Evolutionary conservation across 2,113 vertebrate species (phyloP), one percentile per base, ranked within the genome.

Genomic region (Nycticorax nycticorax): DNA sequence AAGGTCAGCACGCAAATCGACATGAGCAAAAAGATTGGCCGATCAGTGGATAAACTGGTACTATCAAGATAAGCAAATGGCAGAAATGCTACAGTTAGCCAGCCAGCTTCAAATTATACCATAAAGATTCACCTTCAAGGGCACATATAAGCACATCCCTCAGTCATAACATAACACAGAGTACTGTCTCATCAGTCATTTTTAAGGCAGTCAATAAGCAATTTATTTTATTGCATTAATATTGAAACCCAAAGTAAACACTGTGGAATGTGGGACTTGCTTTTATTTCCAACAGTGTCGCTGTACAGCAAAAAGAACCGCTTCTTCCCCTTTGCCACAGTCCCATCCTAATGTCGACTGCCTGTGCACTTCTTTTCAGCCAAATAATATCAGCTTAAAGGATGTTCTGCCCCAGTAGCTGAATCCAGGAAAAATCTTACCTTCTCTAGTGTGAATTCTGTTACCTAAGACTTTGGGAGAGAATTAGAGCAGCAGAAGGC

Each of bases 401-500:
- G 22, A 48, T 33, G 26, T 55, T 82, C 73, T 89, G 63, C 41
- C 39, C 52, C 85, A 74, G 64, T 30, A 73, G 28, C 56, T 21
- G 48, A 73, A 82, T 24, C 56, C 10, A 50, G 68, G 59, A 68
- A 89, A 87, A 85, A 63, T 33, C 53, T 72, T 43, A 16, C 43
- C 39, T 92, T 87, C 60, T 52, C 75, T 75, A 50, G 76, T 6
- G 55, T 71, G 87, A 94, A 94, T 96, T 92, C 69, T 55, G 47
- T 52, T 96, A 83, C 77, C 69, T 68, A 37, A 75, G 92, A 81
- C 52, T 86, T 73, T 21, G 19, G 48, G 88, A 87, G 76, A 88
- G 80, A 96, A 94, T 89, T 10, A 89, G 59, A 91, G 77, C 95
- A 95, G 89, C 81, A 89, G 72, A 80, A 91, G 66, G 82, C 85